Percentiles rank a stretch among this genome's conserved stretches.
These are phyloP conservation scores for Acanthisitta chloris DNA, from an alignment of 2,113 vertebrate genomes.

Conservation along the genomic window DNA sequence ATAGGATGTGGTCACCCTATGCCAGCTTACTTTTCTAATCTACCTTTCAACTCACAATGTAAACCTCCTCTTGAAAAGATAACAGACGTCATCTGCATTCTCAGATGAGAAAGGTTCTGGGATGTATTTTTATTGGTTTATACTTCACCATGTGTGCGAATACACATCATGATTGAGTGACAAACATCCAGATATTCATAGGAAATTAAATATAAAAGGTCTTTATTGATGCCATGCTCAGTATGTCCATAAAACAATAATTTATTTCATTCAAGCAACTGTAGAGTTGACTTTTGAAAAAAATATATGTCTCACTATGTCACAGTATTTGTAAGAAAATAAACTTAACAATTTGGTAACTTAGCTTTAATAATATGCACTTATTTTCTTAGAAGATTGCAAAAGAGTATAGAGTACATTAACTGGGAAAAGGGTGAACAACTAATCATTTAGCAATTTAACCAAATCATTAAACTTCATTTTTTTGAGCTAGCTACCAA, in stretches of 20 bases:
- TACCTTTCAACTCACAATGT: background rate
- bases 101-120: background rate
- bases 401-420: background rate
- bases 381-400: background rate
- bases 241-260: background rate
- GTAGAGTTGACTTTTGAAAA: conserved; percentile 13
- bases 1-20: background rate
- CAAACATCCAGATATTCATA: background rate
- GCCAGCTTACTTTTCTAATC: background rate
- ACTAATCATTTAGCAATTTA: background rate
- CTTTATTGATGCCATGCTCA: conserved; percentile 40
- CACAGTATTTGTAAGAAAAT: conserved; percentile 37
- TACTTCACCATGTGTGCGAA: too few species aligned
- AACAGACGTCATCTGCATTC: background rate
- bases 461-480: background rate
- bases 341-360: background rate
- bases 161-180: background rate
- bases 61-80: background rate
- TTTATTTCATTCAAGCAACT: background rate
- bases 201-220: background rate
- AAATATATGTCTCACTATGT: background rate
- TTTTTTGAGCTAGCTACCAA: background rate
- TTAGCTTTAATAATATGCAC: background rate
- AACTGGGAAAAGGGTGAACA: background rate
- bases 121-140: background rate